phyloP scores from a whole-genome alignment of 53 echinoderm and acorn worm genomes.

The Arbacia lixula region DNA sequence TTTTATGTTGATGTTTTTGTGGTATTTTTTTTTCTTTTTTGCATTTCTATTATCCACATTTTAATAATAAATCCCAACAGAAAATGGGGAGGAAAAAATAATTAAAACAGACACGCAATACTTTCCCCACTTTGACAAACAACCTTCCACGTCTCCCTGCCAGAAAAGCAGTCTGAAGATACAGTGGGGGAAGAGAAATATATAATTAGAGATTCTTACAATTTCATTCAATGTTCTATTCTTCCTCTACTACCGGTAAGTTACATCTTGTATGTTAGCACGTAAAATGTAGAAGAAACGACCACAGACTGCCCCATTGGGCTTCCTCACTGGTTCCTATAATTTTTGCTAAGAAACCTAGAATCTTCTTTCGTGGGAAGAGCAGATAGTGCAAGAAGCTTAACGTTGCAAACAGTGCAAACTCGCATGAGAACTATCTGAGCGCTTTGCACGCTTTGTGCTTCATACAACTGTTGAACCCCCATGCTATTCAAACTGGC shows the following conservation, averaged over 20 bases:
- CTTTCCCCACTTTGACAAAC: slow-evolving; percentile 28
- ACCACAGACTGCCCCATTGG: too few species aligned
- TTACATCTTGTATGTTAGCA: too few species aligned
- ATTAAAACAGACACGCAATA: slow-evolving; percentile 54
- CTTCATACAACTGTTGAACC: too few species aligned
- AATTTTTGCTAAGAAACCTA: too few species aligned
- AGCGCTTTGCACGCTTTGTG: too few species aligned
- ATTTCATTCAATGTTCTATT: background rate
- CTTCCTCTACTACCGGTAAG: background rate
- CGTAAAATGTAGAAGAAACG: too few species aligned
- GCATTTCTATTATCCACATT: slow-evolving; percentile 61
- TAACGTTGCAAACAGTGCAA: too few species aligned
- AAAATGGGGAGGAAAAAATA: slow-evolving; percentile 53
- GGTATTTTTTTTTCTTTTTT: slow-evolving; percentile 6
- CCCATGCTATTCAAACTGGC: too few species aligned
- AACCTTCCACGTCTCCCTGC: slow-evolving; percentile 1
- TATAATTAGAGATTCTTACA: slow-evolving; percentile 14
- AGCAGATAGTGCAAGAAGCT: too few species aligned
- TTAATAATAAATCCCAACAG: slow-evolving; percentile 61
- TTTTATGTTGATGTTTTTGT: slow-evolving; percentile 27
- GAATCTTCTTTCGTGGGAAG: too few species aligned
- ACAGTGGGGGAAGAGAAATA: slow-evolving; percentile 21
- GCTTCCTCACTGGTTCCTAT: too few species aligned
- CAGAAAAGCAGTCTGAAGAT: slow-evolving; percentile 4
- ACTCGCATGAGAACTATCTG: too few species aligned